Base-by-base conservation (phyloP, 2,888 invertebrate genomes). In the Cremastinae sp. region DNA sequence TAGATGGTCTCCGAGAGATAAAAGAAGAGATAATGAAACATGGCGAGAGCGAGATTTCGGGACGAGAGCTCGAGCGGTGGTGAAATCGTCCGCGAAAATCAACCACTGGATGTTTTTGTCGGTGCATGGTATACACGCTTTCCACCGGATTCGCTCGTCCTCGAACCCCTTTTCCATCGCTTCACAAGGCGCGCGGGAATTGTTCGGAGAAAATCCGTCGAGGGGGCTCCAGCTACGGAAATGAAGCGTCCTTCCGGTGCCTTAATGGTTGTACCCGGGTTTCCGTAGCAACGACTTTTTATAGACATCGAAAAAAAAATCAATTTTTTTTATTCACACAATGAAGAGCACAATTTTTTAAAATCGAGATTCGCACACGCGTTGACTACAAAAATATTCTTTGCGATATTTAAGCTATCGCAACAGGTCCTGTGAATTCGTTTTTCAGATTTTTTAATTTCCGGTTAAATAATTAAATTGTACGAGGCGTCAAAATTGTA, bases 211-310 rank as follows among this genome's bases (percentile, higher is more conserved):
- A 49, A 64, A 71, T 47, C 18, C 20, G 18, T 8, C 1, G 56
- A 64, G 28, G 79, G 81, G 54, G 79, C 72, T 79, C 79, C 59
- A 79, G 79, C 72, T 78, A 58, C 74, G 73, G 78, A 81, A 80
- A 82, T 81, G 81, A 81, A 83, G 82, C 78, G 73, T 75, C 76
- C 82, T 83, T 81, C 80, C 78, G 79, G 74, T 70, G 72, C 69
- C 58, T 69, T 82, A 82, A 83, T 80, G 78, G 79, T 61, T 78
- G 58, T 76, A 81, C 79, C 81, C 79, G 78, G 74, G 62, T 70
- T 64, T 72, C 69, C 56, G 14, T 54, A 16, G 62, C 45, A 71
- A 62, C 43, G 45, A 16, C 47, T 28, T 28, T 28, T 3, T 28
- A 47, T 47, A 56, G 45, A 38, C 14, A 47, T 64, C 18, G 41